A percentile compares a stretch with the other conserved stretches of the same genome.
These are phyloP conservation scores for Phalacrocorax pelagicus DNA, from an alignment of 2,113 vertebrate genomes.

Conservation along the genomic window DNA sequence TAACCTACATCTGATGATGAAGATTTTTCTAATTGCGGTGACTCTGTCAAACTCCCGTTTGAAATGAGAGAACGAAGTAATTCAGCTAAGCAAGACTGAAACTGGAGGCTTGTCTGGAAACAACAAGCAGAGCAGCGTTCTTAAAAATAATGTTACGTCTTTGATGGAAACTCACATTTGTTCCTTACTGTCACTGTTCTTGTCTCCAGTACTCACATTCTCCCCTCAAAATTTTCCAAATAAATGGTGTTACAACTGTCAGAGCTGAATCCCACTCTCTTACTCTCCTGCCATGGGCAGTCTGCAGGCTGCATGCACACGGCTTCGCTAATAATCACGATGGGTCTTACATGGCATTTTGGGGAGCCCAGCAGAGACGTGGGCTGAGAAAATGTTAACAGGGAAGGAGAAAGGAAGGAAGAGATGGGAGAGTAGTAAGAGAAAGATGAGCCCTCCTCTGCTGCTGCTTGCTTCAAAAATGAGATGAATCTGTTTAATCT, in stretches of 20 bases:
- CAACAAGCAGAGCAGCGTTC: not conserved
- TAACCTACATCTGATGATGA: not conserved
- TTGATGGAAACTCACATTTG: constrained; percentile 38
- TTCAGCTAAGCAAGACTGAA: constrained; percentile 26
- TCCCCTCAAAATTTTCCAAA: constrained; percentile 40
- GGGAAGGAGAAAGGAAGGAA: not conserved
- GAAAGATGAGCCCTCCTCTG: not conserved
- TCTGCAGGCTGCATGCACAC: not conserved
- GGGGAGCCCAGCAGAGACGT: not conserved
- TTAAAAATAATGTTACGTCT: constrained; percentile 47
- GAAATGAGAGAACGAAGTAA: not conserved
- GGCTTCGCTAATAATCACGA: not conserved
- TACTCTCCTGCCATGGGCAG: not conserved
- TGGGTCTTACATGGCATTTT: not conserved
- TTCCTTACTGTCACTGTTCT: constrained; percentile 47
- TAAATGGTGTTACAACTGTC: constrained; percentile 35
- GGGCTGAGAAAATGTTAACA: not conserved
- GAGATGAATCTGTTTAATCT: constrained; percentile 61
- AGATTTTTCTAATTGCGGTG: constrained; percentile 12
- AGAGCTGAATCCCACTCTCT: constrained; percentile 3
- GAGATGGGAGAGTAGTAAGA: not conserved
- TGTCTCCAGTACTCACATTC: constrained; percentile 55
- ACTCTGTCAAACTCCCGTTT: not conserved
- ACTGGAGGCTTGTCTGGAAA: not conserved
- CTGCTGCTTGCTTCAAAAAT: not conserved